Base-by-base conservation (phyloP, 35 echinoderm and acorn worm genomes). In the Patiria miniata region DNA sequence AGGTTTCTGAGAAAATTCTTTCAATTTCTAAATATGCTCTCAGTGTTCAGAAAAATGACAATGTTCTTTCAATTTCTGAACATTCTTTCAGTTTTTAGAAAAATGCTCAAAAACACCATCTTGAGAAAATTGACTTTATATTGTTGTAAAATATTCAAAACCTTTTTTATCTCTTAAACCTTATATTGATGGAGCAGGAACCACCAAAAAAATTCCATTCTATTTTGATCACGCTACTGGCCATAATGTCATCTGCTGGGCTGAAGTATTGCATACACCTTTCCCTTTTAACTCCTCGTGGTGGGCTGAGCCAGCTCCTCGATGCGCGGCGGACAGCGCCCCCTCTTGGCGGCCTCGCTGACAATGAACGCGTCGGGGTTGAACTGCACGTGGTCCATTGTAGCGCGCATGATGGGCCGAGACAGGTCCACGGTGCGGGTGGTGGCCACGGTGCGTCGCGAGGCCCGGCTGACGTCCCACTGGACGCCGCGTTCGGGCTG, bases 311-410 rank as follows among this genome's bases (percentile, higher is more conserved):
- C 77, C 33, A 98, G 86, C 42, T 94, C 92, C 58, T 98, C 96
- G 28, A 98, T 89, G 21, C 96, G 83, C 16, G 82, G 54, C 5
- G 96, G 92, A 84, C 96, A 98, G 36, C 92, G 73, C 5, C 89
- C 96, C 34, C 83, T 98, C 89, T 98, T 98, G 10, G 96, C 96
- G 18, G 89, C 92, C 28, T 98, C 96, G 36, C 96, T 98, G 10
- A 98, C 96, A 42, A 98, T 94, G 56, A 98, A 98, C 21, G 96
- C 96, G 73, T 98, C 96, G 0, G 96, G 96, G 51, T 98, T 98
- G 79, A 98, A 98, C 83, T 98, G 96, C 58, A 98, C 91, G 78
- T 98, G 96, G 60, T 98, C 92, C 96, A 98, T 98, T 12, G 96
- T 98, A 17, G 92, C 96, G 39, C 96, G 79, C 78, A 91, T 93